phyloP scores from a whole-genome alignment of 2,888 invertebrate species.

The Tetramorium bicarinatum region DNA sequence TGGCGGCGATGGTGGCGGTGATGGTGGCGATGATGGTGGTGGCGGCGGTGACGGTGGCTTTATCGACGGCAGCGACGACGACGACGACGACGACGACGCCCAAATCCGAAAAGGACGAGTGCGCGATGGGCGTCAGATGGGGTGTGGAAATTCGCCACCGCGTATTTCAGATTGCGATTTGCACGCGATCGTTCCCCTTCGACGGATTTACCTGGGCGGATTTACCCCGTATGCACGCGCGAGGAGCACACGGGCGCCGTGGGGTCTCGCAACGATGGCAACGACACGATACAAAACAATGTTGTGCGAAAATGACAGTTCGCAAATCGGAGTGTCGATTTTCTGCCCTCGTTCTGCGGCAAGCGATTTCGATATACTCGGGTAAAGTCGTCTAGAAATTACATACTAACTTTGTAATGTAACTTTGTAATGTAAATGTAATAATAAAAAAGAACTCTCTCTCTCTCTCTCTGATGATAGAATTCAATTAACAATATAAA shows the following conservation, averaged over 20 bases:
- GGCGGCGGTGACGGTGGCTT: conserved; percentile 59
- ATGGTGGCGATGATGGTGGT: neutral
- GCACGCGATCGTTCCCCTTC: conserved; percentile 53
- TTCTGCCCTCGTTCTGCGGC: neutral
- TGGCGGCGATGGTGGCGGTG: conserved; percentile 54
- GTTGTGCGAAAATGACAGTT: conserved; percentile 10
- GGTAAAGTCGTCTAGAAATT: too few species aligned
- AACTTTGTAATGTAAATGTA: neutral
- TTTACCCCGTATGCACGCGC: neutral
- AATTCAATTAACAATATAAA: neutral
- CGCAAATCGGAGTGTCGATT: neutral
- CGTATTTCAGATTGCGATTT: conserved; percentile 54
- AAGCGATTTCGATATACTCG: neutral
- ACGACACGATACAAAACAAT: conserved; percentile 44
- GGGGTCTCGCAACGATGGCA: conserved; percentile 52
- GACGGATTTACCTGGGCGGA: neutral
- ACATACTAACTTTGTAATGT: neutral
- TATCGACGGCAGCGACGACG: conserved; percentile 41
- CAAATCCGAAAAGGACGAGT: conserved; percentile 67
- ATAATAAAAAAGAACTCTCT: neutral
- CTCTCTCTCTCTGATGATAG: too few species aligned
- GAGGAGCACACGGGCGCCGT: conserved; percentile 29
- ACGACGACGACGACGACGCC: conserved; percentile 64
- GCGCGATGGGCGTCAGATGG: conserved; percentile 17
- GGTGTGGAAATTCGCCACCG: conserved; percentile 51